Evolutionary conservation across 1,140 invertebrate genomes (phyloP).

Genomic region (Steinernema feltiae): DNA sequence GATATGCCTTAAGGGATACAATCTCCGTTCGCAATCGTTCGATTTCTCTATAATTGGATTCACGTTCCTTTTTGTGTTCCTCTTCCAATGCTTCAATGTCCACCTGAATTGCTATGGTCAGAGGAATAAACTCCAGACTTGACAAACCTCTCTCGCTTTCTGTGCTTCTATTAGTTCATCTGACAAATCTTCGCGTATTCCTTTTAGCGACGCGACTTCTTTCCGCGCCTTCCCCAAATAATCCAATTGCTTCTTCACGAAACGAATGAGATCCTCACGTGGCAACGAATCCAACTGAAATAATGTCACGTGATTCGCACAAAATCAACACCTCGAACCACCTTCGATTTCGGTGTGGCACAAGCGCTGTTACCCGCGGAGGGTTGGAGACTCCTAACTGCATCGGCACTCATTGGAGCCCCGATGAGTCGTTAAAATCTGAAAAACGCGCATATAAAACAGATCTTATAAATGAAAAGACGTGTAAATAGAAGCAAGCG

Average conservation of each 20-base stretch:
- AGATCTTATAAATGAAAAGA: background rate
- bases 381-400: background rate
- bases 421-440: no score
- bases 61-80: no score
- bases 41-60: no score
- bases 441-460: no score
- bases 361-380: background rate
- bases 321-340: background rate
- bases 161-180: background rate
- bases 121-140: background rate
- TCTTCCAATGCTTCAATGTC: background rate
- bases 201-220: slow-evolving; percentile 7
- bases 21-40: background rate
- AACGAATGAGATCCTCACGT: slow-evolving; percentile 33
- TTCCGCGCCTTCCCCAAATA: slow-evolving; percentile 15
- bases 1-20: background rate
- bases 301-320: background rate
- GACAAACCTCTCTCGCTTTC: background rate
- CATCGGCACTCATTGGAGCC: background rate
- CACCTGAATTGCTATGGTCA: background rate
- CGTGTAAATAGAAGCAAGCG: background rate
- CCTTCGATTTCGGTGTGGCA: background rate
- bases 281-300: slow-evolving; percentile 34
- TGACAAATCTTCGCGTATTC: background rate
- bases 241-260: slow-evolving; percentile 37